Evolutionary conservation across 2,888 invertebrate species (phyloP).

Genomic region (Tillus elongatus): DNA sequence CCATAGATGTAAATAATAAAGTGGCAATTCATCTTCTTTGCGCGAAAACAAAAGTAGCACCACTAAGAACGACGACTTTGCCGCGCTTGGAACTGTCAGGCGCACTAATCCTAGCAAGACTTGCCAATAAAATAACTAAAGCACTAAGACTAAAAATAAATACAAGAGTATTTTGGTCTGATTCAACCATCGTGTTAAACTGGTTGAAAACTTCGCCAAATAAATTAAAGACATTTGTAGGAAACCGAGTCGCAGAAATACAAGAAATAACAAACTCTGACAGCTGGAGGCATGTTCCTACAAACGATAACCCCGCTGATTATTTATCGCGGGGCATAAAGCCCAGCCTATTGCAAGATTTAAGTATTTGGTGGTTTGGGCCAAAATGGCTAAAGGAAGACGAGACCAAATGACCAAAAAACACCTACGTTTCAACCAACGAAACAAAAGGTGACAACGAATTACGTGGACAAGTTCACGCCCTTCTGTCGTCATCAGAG

Average conservation of each 20-base stretch:
- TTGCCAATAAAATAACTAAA: neutral
- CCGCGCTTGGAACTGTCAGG: constrained; percentile 1
- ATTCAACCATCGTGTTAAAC: neutral
- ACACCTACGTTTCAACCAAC: too few species aligned
- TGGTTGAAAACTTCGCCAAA: neutral
- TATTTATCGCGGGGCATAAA: neutral
- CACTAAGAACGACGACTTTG: neutral
- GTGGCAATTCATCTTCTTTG: constrained; percentile 6
- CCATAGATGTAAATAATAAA: neutral
- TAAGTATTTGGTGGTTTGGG: neutral
- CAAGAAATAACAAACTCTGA: neutral
- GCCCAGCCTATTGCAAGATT: neutral
- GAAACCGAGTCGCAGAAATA: neutral
- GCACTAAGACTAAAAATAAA: neutral
- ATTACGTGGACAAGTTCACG: too few species aligned
- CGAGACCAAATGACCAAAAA: constrained; percentile 14
- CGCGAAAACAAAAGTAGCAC: constrained; percentile 1
- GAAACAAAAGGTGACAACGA: too few species aligned
- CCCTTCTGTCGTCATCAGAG: too few species aligned
- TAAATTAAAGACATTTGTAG: neutral
- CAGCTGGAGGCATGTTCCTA: neutral
- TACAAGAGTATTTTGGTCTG: neutral
- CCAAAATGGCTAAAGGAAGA: neutral
- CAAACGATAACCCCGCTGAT: neutral
- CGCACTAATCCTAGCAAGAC: neutral